phyloP scores from a whole-genome alignment of 2,113 vertebrate genomes.

The Corydoras sp. region DNA sequence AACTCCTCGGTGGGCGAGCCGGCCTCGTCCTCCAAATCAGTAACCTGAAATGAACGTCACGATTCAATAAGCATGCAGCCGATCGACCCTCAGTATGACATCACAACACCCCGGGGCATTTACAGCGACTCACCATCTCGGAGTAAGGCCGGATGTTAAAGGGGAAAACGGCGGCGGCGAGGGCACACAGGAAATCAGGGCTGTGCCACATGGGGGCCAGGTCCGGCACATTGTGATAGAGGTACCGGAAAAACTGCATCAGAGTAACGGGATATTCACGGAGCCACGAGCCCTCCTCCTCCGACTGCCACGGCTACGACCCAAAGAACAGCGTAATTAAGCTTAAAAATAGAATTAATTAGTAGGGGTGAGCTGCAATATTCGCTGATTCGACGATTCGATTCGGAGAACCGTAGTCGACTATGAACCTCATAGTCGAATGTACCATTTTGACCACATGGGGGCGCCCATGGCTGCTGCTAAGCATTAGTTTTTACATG shows the following conservation, averaged over 20 bases:
- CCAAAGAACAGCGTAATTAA: not conserved
- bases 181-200: slow-evolving; percentile 87
- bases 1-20: slow-evolving; percentile 95
- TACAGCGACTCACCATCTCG: slow-evolving; percentile 78
- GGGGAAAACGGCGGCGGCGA: slow-evolving; percentile 89
- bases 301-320: slow-evolving; percentile 92
- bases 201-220: slow-evolving; percentile 91
- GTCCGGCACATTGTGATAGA: slow-evolving; percentile 95
- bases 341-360: too few relatives aligned
- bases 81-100: too few relatives aligned
- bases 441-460: too few relatives aligned
- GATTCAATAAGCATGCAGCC: not conserved
- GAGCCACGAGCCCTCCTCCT: slow-evolving; percentile 97
- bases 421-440: too few relatives aligned
- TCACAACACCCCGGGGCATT: too few relatives aligned
- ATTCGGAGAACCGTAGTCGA: too few relatives aligned
- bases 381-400: too few relatives aligned
- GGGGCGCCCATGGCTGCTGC: too few relatives aligned
- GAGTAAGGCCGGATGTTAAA: slow-evolving; percentile 97
- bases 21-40: slow-evolving; percentile 89
- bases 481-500: too few relatives aligned
- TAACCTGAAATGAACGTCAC: slow-evolving; percentile 69
- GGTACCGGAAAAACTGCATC: slow-evolving; percentile 97
- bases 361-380: too few relatives aligned
- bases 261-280: slow-evolving; percentile 93